Evolutionary conservation across 2,888 invertebrate species (phyloP).

Genomic region (Saturnia japonica): DNA sequence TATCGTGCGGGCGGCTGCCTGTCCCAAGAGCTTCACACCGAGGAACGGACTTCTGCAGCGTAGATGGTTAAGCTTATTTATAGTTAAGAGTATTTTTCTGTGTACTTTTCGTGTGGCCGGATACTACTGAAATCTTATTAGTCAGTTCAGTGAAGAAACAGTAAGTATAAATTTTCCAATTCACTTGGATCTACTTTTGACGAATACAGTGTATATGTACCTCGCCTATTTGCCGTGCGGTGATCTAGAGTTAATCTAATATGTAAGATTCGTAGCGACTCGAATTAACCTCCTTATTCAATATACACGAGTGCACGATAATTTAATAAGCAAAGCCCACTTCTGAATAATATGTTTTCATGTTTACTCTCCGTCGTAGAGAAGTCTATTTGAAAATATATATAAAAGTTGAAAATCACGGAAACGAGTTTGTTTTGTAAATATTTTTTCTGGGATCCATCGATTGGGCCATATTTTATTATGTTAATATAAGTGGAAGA

Average conservation of each 20-base stretch:
- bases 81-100: background rate
- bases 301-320: constrained; percentile 31
- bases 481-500: background rate
- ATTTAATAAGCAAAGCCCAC: constrained; percentile 29
- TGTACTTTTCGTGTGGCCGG: background rate
- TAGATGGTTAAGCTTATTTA: background rate
- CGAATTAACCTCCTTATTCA: constrained; percentile 57
- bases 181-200: background rate
- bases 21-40: too few species aligned
- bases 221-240: background rate
- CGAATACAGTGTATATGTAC: background rate
- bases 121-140: background rate
- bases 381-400: background rate
- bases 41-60: background rate
- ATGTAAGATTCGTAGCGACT: constrained; percentile 58
- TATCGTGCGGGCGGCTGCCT: too few species aligned
- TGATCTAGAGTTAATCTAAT: constrained; percentile 53
- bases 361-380: background rate
- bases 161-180: background rate
- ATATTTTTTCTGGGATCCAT: background rate
- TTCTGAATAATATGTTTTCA: constrained; percentile 5
- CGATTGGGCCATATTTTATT: background rate
- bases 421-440: background rate
- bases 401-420: background rate
- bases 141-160: background rate